Evolutionary conservation across 2,888 invertebrate species (phyloP), one percentile per base, ranked within the genome.

Genomic region (Tolmerus cingulatus): DNA sequence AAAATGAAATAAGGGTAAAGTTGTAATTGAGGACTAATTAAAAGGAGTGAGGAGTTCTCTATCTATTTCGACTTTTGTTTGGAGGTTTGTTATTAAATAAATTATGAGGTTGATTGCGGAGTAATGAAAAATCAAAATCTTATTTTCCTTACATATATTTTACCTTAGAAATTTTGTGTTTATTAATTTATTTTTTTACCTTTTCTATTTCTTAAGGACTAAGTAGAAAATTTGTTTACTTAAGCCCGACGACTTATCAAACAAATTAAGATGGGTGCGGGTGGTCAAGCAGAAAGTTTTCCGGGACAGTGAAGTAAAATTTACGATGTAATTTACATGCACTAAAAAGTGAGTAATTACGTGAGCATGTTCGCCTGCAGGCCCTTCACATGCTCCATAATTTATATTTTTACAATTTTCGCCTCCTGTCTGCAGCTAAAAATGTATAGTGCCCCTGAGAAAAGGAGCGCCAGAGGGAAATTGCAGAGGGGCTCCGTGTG

Each of bases 341-440:
- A 82, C 19, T 82, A 55, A 82, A 82, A 82, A 55, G 19, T 82
- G 19, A 82, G 82, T 82, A 82, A 82, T 82, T 82, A 82, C 82
- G 40, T 34, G 82, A 66, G 37, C 57, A 37, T 23, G 82, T 66
- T 57, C 82, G 37, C 9, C 66, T 82, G 51, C 79, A 79, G 51
- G 30, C 79, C 79, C 23, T 79, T 82, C 66, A 66, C 82, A 57
- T 82, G 66, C 66, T 16, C 40, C 34, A 82, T 66, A 66, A 82
- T 82, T 82, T 82, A 82, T 82, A 55, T 82, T 82, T 81, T 82
- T 57, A 66, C 66, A 82, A 82, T 82, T 82, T 66, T 82, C 82
- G 34, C 82, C 82, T 37, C 66, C 66, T 57, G 82, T 82, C 82
- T 82, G 82, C 82, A 37, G 51, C 82, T 55, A 14, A 27, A 66